These are phyloP conservation scores for Helleia helle DNA, from an alignment of 2,888 invertebrate species.

Conservation along the genomic window DNA sequence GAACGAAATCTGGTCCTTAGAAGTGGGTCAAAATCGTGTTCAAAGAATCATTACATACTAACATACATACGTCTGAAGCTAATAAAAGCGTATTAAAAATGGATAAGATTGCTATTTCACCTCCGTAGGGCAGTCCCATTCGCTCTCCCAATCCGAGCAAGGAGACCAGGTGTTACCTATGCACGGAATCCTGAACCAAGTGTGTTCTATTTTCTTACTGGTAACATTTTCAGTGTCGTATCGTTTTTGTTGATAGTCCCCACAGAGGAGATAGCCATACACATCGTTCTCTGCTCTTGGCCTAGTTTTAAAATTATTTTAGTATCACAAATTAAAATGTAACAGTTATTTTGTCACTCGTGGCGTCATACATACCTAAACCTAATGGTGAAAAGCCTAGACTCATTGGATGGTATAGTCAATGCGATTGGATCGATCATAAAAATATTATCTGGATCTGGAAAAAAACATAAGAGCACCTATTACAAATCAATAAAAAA, in stretches of 20 bases:
- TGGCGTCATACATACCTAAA: conserved; percentile 45
- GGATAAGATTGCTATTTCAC: conserved; percentile 30
- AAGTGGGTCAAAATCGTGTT: no score
- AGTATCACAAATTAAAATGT: no score
- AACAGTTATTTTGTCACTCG: no score
- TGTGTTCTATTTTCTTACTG: conserved; percentile 39
- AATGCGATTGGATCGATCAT: conserved; percentile 50
- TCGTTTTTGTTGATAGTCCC: conserved; percentile 48
- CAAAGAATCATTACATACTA: no score
- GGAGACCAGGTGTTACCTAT: conserved; percentile 58
- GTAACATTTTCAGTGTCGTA: conserved; percentile 22
- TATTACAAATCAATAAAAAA: no score
- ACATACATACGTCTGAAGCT: no score
- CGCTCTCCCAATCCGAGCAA: conserved; percentile 50
- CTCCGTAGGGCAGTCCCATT: conserved; percentile 56
- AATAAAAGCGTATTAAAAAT: no score
- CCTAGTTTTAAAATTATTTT: no score
- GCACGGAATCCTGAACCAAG: conserved; percentile 60
- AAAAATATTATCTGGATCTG: conserved; percentile 59
- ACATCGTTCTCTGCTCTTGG: conserved; percentile 50
- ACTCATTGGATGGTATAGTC: conserved; percentile 53
- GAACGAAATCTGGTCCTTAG: no score
- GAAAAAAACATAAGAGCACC: no score
- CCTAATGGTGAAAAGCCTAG: conserved; percentile 54
- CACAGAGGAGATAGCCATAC: conserved; percentile 53